Base-by-base conservation (phyloP, 2,113 vertebrate species). In the Corythaeola cristata region DNA sequence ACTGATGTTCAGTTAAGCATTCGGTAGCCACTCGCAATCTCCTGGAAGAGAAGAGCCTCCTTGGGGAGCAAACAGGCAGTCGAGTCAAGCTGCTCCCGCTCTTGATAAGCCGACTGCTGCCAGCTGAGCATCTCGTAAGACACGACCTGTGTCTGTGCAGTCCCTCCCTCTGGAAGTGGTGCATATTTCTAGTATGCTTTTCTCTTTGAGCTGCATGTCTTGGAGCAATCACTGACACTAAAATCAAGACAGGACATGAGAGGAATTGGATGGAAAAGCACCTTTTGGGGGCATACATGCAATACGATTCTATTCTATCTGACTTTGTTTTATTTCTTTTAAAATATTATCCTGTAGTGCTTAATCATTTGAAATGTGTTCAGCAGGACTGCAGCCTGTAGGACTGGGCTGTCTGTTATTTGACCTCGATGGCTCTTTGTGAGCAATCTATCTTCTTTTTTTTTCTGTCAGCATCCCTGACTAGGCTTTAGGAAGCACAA, bases 11-110 rank as follows among this genome's bases (percentile, higher is more conserved):
- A 69, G 45, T 69, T 73, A 62, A 74, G 74, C n/a, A 56, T 83
- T 68, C 2, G 0, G 1, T 58, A 84, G 49, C 26, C 76, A 47
- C 47, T 74, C 41, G 20, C 0, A 1, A 39, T 81, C 47, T 72
- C 33, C 84, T 76, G 45, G 30, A 94, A 72, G 33, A n/a, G 33
- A 60, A 72, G 32, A 60, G 3, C 11, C 30, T 96, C 20, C 35
- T 62, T 4, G 3, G 68, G 55, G 67, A 79, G 26, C 28, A 53
- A 53, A 44, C 15, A 66, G 66, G 32, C 66, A 71, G 69, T 20
- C 20, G 24, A 50, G 32, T 53, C 35, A 69, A 76, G 37, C 55
- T 64, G 41, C 37, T 94, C 41, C 33, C 33, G 15, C 74, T 72
- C 83, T 67, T 67, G 71, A 85, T 4, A 4, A 93, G 78, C 62